Evolutionary conservation across 2,113 vertebrate species (phyloP).

Genomic region (Rousettus leschenaultii): DNA sequence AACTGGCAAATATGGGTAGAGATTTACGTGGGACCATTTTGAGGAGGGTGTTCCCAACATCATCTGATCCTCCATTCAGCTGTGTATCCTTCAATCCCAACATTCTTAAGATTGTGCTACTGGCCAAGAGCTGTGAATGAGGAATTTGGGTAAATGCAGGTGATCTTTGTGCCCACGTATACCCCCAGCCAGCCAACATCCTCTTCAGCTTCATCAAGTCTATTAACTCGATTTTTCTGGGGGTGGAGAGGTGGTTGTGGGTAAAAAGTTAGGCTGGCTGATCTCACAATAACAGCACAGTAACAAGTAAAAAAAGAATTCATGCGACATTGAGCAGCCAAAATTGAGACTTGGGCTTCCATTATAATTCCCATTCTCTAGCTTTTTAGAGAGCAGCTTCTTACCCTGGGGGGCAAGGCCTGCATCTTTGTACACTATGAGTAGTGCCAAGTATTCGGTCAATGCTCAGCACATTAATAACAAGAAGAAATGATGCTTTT

Average conservation of each 20-base stretch:
- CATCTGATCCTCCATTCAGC: neutral
- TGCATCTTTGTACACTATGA: neutral
- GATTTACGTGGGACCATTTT: neutral
- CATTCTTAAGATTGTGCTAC: neutral
- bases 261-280: slow-evolving; percentile 12
- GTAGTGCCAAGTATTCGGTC: slow-evolving; percentile 43
- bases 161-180: neutral
- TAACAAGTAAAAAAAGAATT: slow-evolving; percentile 28
- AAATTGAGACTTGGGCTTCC: slow-evolving; percentile 24
- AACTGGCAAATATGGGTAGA: neutral
- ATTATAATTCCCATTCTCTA: slow-evolving; percentile 13
- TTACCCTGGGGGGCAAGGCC: neutral
- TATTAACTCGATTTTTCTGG: neutral
- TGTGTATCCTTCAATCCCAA: neutral
- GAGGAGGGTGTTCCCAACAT: neutral
- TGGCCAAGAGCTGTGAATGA: neutral
- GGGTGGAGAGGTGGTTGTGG: neutral
- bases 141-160: neutral
- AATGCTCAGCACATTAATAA: slow-evolving; percentile 12
- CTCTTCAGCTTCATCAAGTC: neutral
- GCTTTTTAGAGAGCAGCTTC: slow-evolving; percentile 37
- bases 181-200: neutral
- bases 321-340: neutral
- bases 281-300: neutral
- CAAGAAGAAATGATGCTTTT: slow-evolving; percentile 46